A percentile compares a stretch with the other conserved stretches of the same genome.
These are phyloP conservation scores for Alexandromys fortis DNA, from an alignment of 2,113 vertebrate genomes.

Conservation along the genomic window DNA sequence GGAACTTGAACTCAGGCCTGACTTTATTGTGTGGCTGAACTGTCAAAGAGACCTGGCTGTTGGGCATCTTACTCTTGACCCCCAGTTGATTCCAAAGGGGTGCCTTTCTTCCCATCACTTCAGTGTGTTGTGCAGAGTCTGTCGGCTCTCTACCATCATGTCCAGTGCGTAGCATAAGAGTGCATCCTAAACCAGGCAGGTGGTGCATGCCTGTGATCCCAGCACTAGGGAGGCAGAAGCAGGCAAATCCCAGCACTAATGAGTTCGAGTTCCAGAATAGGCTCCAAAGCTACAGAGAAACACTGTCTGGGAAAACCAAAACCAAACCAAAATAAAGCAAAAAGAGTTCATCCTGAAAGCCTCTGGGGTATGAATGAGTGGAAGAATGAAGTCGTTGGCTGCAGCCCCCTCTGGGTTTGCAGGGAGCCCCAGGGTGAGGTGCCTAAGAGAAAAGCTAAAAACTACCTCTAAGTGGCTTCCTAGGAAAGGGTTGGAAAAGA, in stretches of 20 bases:
- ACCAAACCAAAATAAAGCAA: too few species aligned
- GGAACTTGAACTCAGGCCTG: background rate
- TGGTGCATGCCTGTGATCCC: too few species aligned
- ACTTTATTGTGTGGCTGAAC: background rate
- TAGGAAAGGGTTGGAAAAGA: slow-evolving; percentile 27
- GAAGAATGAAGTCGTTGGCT: background rate
- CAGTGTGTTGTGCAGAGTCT: background rate
- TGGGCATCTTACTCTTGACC: background rate
- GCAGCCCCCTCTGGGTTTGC: background rate
- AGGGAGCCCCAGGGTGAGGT: background rate
- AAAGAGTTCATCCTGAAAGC: background rate
- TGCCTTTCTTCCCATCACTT: background rate
- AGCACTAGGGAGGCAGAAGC: too few species aligned
- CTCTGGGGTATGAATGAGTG: background rate
- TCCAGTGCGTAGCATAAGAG: background rate
- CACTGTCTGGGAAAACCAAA: too few species aligned
- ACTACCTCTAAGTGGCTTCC: slow-evolving; percentile 69
- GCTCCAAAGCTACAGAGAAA: too few species aligned
- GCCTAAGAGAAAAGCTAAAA: slow-evolving; percentile 39
- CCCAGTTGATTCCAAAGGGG: background rate
- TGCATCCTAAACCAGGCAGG: background rate
- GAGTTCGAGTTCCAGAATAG: too few species aligned
- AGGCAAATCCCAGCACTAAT: too few species aligned
- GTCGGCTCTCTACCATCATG: background rate
- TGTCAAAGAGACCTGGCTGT: background rate